Base-by-base conservation (phyloP, 2,797 vertebrate species). In the Monodelphis domestica region DNA sequence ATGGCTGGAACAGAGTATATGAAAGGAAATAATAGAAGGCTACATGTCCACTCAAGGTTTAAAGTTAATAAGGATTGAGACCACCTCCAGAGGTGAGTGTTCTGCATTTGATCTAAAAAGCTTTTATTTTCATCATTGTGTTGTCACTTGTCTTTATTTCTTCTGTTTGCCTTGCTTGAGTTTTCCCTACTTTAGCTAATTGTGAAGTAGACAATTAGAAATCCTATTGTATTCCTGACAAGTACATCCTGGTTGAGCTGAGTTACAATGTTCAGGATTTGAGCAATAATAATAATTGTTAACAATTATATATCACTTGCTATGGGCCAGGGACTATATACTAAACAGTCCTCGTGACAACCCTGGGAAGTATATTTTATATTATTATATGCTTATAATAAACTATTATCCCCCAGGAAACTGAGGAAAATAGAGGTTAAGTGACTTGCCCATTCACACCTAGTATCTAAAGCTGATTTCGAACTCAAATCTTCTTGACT, bases 181-280 rank as follows among this genome's bases (percentile, higher is more conserved):
- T 33, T 90, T 91, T 91, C 93, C 89, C 91, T 52, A 26, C 54
- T 56, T 89, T 30, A 84, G 89, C 0, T 4, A 93, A 63, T 95
- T 57, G 84, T 89, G 45, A 94, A 89, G 38, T 52, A 59, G 52
- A 78, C n/a, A 89, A 87, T 91, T 87, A 89, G 90, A 26, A 91
- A 93, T 59, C 9, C 51, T 87, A 29, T 59, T 84, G 53, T 70
- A 6, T 87, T 55, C 50, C 94, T 94, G 87, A 93, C 92, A 93
- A 93, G 91, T 87, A 90, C 28, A 92, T n/a, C 5, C 14, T 45
- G n/a, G 38, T 45, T 78, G 2, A 45, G 38, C 51, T 28, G 50
- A 54, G 29, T n/a, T 91, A n/a, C 38, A 94, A 26, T 95, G 91
- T 90, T 91, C 94, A 57, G 78, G 91, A 90, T 53, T 94, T 93